Base-by-base conservation (phyloP, 2,113 vertebrate genomes). In the Pelecanoides urinatrix region DNA sequence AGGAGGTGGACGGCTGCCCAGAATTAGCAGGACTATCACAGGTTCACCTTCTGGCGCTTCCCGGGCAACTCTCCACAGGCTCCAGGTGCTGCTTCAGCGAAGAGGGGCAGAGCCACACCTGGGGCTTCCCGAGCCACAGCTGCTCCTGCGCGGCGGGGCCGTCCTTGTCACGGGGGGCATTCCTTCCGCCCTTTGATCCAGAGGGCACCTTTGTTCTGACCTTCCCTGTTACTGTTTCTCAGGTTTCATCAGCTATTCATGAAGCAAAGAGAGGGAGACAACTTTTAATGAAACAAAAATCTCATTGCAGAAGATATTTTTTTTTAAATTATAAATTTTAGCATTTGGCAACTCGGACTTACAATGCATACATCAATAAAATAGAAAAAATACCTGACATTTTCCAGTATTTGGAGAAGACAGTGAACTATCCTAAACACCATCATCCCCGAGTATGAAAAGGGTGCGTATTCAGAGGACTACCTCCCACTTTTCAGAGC, bases 151-250 rank as follows among this genome's bases (percentile, higher is more conserved):
- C 97, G 97, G 3, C 98, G 52, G 98, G 97, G 90, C 98, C 98
- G 86, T 94, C 98, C 91, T 98, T 98, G 79, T 96, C 92, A 15
- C 96, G 97, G 0, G 84, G 9, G 6, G 97, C 36, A 2, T 58
- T 96, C 71, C 98, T 98, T 42, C 98, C 98, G 93, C 97, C 79
- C 86, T 98, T 92, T 1, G 98, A 98, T 79, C 99, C 98, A 0
- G 98, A 98, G 12, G 98, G 97, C 5, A 95, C 98, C 94, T 98
- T 99, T 15, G 93, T 88, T 94, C 98, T 97, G 3, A 96, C 98
- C 96, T 99, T n/a, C n/a, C 99, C 96, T 98, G 98, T 90, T 98
- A 98, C 81, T 98, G 98, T 84, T 99, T 99, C 94, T 99, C 98
- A 91, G 98, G 97, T 94, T 99, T 99, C 40, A 98, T 95, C 78